Base-by-base conservation (phyloP, 2,888 invertebrate species). In the Drosophila pegasa region DNA sequence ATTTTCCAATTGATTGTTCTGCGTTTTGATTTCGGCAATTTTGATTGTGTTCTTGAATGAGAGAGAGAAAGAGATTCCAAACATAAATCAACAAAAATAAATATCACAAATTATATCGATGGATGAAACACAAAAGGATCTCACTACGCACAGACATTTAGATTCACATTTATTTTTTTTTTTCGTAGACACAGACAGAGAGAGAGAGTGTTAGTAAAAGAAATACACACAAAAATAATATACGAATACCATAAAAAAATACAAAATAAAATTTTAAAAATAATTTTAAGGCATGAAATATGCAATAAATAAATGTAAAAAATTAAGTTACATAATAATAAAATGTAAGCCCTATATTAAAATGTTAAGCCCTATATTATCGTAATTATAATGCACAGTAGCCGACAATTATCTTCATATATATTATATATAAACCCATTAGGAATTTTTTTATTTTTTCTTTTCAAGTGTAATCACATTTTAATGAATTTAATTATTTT, bases 21-120 rank as follows among this genome's bases (percentile, higher is more conserved):
- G 94, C 86, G 94, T 94, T 88, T 95, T 94, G 84, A 94, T 95
- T 92, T 95, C 95, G 66, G 94, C 94, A 91, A 95, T 93, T 93
- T 95, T 95, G 90, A 93, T 92, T 91, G 94, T 94, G 92, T 94
- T 95, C 94, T 94, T 92, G 69, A 85, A 48, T 48, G 48, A 48
- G 48, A 33, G 14, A 78, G 78, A 71, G 40, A 35, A 1, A 43
- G 67, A 81, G 63, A 81, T 65, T 66, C 62, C 25, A 43, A 59
- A 76, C 56, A 83, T 56, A 47, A 85, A 63, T 41, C 41, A 63
- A 51, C 25, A 25, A 27, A 74, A 68, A 71, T 45, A 47, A 38
- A 52, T 38, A 52, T 38, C 18, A 85, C 29, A 85, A 79, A 79
- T 55, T 65, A 68, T 74, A 74, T 77, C 41, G 67, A 79, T 71